Base-by-base conservation (phyloP, 37 sponge, comb jelly and placozoan genomes). In the Halichondria panicea region DNA sequence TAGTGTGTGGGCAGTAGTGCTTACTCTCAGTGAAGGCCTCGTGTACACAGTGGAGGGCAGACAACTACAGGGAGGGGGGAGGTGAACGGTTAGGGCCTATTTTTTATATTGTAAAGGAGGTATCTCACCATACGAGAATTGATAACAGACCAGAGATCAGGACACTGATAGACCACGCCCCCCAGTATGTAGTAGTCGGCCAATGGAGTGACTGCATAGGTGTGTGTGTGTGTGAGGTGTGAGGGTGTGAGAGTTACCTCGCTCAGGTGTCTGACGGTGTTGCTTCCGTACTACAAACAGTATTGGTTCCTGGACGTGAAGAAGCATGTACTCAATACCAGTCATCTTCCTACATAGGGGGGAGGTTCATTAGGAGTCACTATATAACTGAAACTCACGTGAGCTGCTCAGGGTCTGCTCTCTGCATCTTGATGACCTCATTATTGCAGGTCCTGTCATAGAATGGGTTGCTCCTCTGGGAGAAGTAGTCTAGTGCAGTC, bases 401-500 rank as follows among this genome's bases (percentile, higher is more conserved):
- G 1, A 89, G 79, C 43, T 99, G 92, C n/a, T 85, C 88, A 0
- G 89, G 74, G 62, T 98, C 93, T 24, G 78, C 84, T 46, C 92
- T 66, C 71, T 95, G 99, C 99, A 99, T 99, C 50, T 75, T 81
- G 19, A 93, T 78, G n/a, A 96, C 70, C 80, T 95, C 99, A 60
- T 99, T 99, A 66, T 95, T 99, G 77, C 99, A 99, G 6, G 94
- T 95, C 22, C 92, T 58, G 63, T 99, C 99, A 57, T 99, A 99
- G 63, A 99, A 99, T 0, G 96, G 99, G 55, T 99, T 99, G 62
- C 85, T 93, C 43, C 79, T 59, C 54, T 99, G 96, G 33, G 87
- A 95, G 83, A 99, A 99, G 79, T 99, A 99, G 63, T 95, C 96
- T 71, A 99, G 43, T 0, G 93, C 94, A 64, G 84, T 99, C 77